phyloP scores from a whole-genome alignment of 2,797 vertebrate species.

The Pangasius sanitwongsei region DNA sequence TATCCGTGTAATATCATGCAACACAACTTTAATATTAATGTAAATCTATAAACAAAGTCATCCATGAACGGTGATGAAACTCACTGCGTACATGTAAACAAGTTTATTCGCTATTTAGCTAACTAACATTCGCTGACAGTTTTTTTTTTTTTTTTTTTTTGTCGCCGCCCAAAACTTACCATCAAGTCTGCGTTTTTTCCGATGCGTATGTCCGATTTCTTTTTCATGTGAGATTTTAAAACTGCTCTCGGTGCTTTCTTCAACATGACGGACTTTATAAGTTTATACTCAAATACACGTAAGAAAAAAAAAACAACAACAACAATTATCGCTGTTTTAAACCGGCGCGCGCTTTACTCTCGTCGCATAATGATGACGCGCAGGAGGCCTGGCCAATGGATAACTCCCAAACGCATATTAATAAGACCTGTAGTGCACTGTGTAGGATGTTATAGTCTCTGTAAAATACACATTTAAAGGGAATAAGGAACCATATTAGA shows the following conservation, averaged over 20 bases:
- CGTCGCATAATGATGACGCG: constrained; percentile 56
- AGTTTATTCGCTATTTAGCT: background rate
- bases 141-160: background rate
- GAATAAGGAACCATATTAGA: background rate
- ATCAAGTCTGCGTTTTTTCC: constrained; percentile 61
- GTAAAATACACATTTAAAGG: background rate
- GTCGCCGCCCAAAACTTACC: constrained; percentile 50
- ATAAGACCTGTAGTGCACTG: background rate
- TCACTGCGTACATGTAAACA: background rate
- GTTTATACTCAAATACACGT: background rate
- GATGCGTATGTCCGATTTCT: constrained; percentile 47
- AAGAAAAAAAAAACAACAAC: background rate
- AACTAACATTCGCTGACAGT: background rate
- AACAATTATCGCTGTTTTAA: constrained; percentile 30
- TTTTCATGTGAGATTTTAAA: constrained; percentile 53
- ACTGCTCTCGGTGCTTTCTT: constrained; percentile 57
- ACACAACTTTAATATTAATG: background rate
- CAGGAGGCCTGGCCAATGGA: rapidly evolving
- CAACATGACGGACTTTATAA: constrained; percentile 38
- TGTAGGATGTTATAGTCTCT: background rate
- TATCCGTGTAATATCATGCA: background rate
- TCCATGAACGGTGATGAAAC: rapidly evolving
- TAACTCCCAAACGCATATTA: background rate
- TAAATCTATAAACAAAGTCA: background rate
- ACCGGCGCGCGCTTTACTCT: constrained; percentile 47